Conservation (phyloP, 2,797 vertebrate genomes). For the Labeo calbasu region DNA sequence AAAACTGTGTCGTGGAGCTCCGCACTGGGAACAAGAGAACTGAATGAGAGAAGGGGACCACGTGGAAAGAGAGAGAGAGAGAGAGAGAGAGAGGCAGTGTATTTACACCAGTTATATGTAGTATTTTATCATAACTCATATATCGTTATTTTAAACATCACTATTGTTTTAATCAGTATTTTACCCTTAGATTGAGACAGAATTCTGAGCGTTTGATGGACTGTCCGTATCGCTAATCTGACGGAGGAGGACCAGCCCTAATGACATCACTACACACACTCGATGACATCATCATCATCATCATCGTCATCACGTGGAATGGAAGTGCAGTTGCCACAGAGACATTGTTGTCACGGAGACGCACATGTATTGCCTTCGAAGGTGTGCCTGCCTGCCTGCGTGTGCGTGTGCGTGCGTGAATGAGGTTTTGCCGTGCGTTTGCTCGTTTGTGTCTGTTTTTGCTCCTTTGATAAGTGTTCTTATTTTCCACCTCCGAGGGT, state of each 20-base stretch:
- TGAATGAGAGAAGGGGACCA: conserved; percentile 24
- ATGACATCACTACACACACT: conserved; percentile 54
- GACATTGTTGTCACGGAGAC: conserved; percentile 83
- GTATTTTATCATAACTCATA: conserved; percentile 74
- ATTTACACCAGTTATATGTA: conserved; percentile 66
- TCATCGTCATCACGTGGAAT: conserved; percentile 64
- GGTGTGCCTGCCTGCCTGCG: conserved; percentile 64
- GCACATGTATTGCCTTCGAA: conserved; percentile 81
- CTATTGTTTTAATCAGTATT: conserved; percentile 76
- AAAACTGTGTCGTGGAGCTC: conserved; percentile 54
- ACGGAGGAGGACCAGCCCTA: conserved; percentile 27
- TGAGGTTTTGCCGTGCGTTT: conserved; percentile 44
- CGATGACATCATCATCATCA: conserved; percentile 55
- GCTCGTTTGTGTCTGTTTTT: conserved; percentile 63
- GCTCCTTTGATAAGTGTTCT: conserved; percentile 82
- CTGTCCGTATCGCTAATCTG: conserved; percentile 15
- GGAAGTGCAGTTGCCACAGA: conserved; percentile 80
- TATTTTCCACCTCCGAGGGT: conserved; percentile 80
- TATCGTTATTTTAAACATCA: conserved; percentile 68
- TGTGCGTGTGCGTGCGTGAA: conserved; percentile 60
- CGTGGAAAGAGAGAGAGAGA: conserved; percentile 21
- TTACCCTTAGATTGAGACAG: conserved; percentile 75
- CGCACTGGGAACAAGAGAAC: conserved; percentile 61
- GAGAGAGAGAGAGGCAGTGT: conserved; percentile 53
- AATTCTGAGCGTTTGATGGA: conserved; percentile 64